These are phyloP conservation scores for Cydia amplana DNA, from an alignment of 1,140 invertebrate genomes.

Conservation along the genomic window DNA sequence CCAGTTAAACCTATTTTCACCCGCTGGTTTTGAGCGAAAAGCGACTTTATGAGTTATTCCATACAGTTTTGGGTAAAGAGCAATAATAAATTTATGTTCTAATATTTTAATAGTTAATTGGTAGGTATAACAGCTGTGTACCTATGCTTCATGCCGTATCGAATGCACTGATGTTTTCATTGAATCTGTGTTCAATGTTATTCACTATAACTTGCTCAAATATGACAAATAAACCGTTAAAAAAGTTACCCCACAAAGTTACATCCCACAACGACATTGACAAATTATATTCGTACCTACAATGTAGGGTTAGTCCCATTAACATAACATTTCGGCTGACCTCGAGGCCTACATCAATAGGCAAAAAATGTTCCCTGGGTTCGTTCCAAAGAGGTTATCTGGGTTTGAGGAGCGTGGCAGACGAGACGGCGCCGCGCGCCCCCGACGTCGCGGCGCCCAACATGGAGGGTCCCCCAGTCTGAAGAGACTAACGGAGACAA, in stretches of 20 bases:
- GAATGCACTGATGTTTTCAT: no score
- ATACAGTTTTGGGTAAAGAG: no score
- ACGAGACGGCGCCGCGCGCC: conserved; percentile 60
- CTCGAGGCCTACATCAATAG: conserved; percentile 69
- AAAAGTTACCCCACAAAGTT: conserved; percentile 43
- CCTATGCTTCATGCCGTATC: no score
- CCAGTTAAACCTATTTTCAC: neutral
- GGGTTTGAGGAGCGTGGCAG: conserved; percentile 49
- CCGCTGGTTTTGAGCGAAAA: neutral
- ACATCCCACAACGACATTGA: conserved; percentile 57
- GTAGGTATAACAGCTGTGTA: no score
- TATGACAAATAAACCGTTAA: neutral
- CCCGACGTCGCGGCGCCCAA: conserved; percentile 39
- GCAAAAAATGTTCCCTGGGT: conserved; percentile 72
- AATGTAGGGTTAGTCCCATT: conserved; percentile 68
- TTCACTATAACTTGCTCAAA: no score
- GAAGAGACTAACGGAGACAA: neutral
- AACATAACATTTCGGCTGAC: conserved; percentile 66
- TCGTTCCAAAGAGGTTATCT: conserved; percentile 61
- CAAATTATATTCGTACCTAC: conserved; percentile 64
- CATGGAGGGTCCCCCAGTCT: neutral
- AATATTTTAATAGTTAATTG: no score
- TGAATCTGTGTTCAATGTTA: no score
- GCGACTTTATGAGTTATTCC: neutral
- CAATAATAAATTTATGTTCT: no score